These are phyloP conservation scores for Anolis carolinensis DNA, from an alignment of 2,113 vertebrate species.

Conservation along the genomic window DNA sequence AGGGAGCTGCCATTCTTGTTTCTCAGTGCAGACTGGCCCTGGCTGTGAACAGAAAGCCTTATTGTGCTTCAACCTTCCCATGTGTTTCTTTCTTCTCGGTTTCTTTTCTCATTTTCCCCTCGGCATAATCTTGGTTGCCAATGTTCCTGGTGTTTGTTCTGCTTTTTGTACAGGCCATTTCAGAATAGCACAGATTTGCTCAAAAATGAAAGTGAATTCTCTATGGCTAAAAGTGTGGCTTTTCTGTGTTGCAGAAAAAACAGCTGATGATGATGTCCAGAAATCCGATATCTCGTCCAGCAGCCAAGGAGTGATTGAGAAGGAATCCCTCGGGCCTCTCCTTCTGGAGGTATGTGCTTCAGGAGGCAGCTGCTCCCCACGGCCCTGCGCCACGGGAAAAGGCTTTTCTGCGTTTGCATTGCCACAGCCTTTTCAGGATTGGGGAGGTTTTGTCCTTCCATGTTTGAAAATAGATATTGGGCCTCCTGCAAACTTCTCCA, in stretches of 20 bases:
- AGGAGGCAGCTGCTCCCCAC: background rate
- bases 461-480: background rate
- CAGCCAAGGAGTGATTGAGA: constrained; percentile 92
- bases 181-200: background rate
- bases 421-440: background rate
- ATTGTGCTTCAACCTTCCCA: background rate
- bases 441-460: background rate
- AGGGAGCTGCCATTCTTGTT: background rate
- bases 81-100: background rate
- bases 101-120: constrained; percentile 2
- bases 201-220: background rate
- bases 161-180: background rate
- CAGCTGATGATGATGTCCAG: constrained; percentile 89
- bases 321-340: constrained; percentile 88
- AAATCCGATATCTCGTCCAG: constrained; percentile 96
- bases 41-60: background rate
- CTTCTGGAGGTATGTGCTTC: constrained; percentile 80
- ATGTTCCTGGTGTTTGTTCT: constrained; percentile 6
- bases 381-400: fast-evolving
- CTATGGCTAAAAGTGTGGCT: background rate
- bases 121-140: background rate
- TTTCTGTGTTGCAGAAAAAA: constrained; percentile 80
- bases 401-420: background rate
- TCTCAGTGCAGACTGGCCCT: background rate
- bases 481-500: background rate